A percentile compares a stretch with the other conserved stretches of the same genome.
These are phyloP conservation scores for Malurus melanocephalus DNA, from an alignment of 2,113 vertebrate species.

Conservation along the genomic window DNA sequence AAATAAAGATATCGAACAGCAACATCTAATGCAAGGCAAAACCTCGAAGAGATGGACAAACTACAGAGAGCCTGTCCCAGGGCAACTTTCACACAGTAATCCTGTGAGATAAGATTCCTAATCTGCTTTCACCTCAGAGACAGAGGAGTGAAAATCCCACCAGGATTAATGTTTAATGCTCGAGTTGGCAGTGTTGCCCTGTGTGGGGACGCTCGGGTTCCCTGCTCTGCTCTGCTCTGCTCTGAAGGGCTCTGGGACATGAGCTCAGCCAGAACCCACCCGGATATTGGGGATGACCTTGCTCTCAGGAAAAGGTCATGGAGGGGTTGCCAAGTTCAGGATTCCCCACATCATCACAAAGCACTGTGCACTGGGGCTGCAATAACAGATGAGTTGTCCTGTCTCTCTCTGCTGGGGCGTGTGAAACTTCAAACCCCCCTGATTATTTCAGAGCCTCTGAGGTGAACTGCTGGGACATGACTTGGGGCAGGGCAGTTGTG, in stretches of 20 bases:
- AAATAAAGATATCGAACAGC: not conserved
- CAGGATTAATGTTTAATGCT: conserved; percentile 20
- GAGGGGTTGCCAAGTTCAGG: conserved; percentile 51
- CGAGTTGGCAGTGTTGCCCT: not conserved
- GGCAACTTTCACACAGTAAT: not conserved
- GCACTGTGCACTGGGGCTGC: conserved; percentile 15
- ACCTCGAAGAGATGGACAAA: not conserved
- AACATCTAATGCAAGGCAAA: not conserved
- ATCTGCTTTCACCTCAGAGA: conserved; percentile 16
- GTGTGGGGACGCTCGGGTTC: not conserved
- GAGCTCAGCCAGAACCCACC: conserved; percentile 1
- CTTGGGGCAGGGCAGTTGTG: not conserved
- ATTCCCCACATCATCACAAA: conserved; percentile 24
- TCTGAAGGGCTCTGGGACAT: not conserved
- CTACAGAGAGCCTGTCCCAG: not conserved
- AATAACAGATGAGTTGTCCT: conserved; percentile 40
- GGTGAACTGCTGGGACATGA: conserved; percentile 8
- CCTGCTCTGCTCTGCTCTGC: not conserved
- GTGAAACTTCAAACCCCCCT: conserved; percentile 59
- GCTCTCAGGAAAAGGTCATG: conserved; percentile 13
- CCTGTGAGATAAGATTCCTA: conserved; percentile 31
- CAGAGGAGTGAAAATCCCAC: conserved; percentile 1
- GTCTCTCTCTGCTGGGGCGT: conserved; percentile 34
- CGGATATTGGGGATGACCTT: conserved; percentile 71
- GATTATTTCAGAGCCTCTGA: conserved; percentile 62